Conservation (phyloP, 2,888 invertebrate species). For the Fragum whitleyi region DNA sequence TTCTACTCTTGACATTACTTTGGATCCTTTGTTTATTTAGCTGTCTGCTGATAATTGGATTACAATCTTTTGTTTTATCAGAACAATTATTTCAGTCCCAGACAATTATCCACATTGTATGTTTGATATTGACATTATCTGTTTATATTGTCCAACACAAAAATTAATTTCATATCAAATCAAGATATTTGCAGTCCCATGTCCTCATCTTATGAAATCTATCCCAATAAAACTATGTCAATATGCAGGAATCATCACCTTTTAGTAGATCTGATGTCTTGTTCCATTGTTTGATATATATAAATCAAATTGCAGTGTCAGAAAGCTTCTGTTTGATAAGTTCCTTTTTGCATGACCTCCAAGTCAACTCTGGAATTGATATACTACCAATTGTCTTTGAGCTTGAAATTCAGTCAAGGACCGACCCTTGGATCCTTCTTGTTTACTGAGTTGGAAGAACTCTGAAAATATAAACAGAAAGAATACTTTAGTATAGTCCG, state of each 20-base stretch:
- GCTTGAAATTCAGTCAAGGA: neutral
- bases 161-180: conserved; percentile 1
- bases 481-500: too few species aligned
- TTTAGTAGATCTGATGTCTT: neutral
- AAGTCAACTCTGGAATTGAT: neutral
- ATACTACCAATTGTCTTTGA: neutral
- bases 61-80: conserved; percentile 2
- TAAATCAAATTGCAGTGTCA: neutral
- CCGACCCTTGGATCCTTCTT: neutral
- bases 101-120: conserved; percentile 7
- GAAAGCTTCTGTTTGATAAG: neutral
- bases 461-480: neutral
- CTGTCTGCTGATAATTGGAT: conserved; percentile 9
- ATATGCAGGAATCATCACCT: neutral
- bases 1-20: neutral
- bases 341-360: neutral
- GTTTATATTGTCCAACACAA: conserved; percentile 5
- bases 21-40: conserved; percentile 5
- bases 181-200: neutral
- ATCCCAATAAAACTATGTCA: neutral
- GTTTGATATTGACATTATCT: neutral
- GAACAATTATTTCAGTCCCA: conserved; percentile 1
- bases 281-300: neutral
- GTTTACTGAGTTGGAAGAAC: too few species aligned
- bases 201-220: neutral